A percentile compares a stretch with the other conserved stretches of the same genome.
Conservation (phyloP, 2,113 vertebrate genomes). For the Arenaria interpres region DNA sequence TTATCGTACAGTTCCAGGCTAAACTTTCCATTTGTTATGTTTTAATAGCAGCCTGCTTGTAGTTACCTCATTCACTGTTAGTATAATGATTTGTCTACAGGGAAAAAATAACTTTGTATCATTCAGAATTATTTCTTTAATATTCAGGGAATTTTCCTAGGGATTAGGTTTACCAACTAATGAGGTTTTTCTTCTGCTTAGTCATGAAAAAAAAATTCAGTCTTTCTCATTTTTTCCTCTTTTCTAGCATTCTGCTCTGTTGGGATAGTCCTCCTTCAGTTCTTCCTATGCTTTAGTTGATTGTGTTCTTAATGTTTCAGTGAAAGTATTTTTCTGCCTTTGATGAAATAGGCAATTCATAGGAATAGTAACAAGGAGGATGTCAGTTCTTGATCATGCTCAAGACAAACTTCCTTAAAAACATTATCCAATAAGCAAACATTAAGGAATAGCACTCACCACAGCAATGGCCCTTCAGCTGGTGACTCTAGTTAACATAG, state of each 20-base stretch:
- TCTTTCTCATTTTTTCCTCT: not conserved
- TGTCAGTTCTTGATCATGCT: not conserved
- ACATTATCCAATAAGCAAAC: not conserved
- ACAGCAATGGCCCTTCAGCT: not conserved
- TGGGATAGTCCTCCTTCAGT: not conserved
- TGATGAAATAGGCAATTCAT: not conserved
- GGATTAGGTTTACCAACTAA: slow-evolving; percentile 1
- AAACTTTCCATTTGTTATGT: not conserved
- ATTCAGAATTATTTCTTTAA: slow-evolving; percentile 26
- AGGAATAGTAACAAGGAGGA: not conserved
- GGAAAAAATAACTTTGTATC: not conserved
- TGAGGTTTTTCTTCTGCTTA: slow-evolving; percentile 13
- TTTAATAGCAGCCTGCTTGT: slow-evolving; percentile 16
- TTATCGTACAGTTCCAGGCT: not conserved
- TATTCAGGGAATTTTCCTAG: slow-evolving; percentile 15
- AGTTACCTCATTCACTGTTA: not conserved
- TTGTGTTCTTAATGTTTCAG: not conserved
- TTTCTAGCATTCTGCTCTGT: not conserved
- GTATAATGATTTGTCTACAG: slow-evolving; percentile 4
- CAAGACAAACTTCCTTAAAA: not conserved
- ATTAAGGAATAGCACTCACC: not conserved
- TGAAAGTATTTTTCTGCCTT: not conserved
- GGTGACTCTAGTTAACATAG: not conserved
- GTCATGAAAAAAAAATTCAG: not conserved
- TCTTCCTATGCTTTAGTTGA: not conserved